Evolutionary conservation across 2,888 invertebrate genomes (phyloP), one percentile per base, ranked within the genome.

Genomic region (Cenopis cana): DNA sequence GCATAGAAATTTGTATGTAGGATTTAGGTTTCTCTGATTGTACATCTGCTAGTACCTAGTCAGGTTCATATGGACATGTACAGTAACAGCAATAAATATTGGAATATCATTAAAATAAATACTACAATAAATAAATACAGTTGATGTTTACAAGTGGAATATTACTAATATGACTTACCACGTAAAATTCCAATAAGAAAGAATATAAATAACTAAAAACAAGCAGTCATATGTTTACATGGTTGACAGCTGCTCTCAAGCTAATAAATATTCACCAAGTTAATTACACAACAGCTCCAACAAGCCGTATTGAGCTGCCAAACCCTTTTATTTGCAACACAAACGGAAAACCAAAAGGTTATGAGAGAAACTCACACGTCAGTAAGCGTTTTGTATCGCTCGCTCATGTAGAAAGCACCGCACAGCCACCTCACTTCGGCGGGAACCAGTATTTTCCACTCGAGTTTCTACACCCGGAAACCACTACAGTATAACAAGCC

Each of bases 351-450:
- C 82, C 82, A 84, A 84, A 85, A 87, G 85, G 82, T 76, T 83
- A 85, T 86, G 86, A 85, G 88, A 88, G 85, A 90, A 91, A 91
- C 90, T 90, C 87, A 90, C 92, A 92, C 92, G 91, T 91, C 85
- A 88, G 87, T 81, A 82, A 89, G 83, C 85, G 89, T 87, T 88
- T 86, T 84, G 86, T 88, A 87, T 88, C 80, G 87, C 87, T 88
- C 79, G 87, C 87, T 87, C 83, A 85, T 83, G 85, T 91, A 90
- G 91, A 91, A 91, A 91, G 91, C 91, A 88, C 89, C 86, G 88
- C 85, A 85, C 86, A 85, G 85, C 86, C 85, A 82, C 84, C 82
- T 78, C 79, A 82, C 84, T 84, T 82, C 85, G 82, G 86, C 86
- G 87, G 85, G 84, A 87, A 88, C 86, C 85, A 87, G 91, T 91